Percentiles rank a stretch among this genome's conserved stretches.
These are phyloP conservation scores for Rhopilema esculentum DNA, from an alignment of 30 jellyfish, hydroid and myxozoan species.

Conservation along the genomic window DNA sequence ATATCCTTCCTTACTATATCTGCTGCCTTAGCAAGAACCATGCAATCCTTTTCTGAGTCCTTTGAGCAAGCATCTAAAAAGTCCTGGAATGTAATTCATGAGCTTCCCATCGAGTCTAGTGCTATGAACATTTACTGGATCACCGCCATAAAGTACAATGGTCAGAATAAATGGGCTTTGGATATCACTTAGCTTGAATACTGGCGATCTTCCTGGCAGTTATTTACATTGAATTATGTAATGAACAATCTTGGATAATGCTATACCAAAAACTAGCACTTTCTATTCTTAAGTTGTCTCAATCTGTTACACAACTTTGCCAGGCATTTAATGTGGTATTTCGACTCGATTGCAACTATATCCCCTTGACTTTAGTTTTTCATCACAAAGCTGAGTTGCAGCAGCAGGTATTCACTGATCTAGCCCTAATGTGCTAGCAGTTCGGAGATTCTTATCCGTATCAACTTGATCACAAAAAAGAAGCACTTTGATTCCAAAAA, in stretches of 20 bases:
- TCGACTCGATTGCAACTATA: too few relatives aligned
- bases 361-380: too few relatives aligned
- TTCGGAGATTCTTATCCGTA: too few relatives aligned
- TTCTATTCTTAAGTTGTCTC: too few relatives aligned
- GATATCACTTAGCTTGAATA: slow-evolving; percentile 13
- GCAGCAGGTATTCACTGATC: too few relatives aligned
- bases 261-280: neutral
- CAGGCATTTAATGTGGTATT: too few relatives aligned
- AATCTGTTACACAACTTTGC: too few relatives aligned
- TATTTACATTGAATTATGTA: neutral
- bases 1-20: neutral
- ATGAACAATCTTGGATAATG: neutral
- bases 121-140: slow-evolving; percentile 22
- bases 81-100: slow-evolving; percentile 29
- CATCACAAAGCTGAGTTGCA: too few relatives aligned
- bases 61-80: neutral
- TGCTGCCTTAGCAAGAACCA: slow-evolving; percentile 1
- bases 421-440: too few relatives aligned
- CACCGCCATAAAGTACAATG: slow-evolving; percentile 15
- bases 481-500: too few relatives aligned
- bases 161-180: neutral
- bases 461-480: too few relatives aligned
- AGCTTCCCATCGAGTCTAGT: slow-evolving; percentile 22
- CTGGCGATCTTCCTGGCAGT: neutral
- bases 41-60: neutral